These are phyloP conservation scores for Drosophila atripex DNA, from an alignment of 2,888 invertebrate genomes.

Conservation along the genomic window DNA sequence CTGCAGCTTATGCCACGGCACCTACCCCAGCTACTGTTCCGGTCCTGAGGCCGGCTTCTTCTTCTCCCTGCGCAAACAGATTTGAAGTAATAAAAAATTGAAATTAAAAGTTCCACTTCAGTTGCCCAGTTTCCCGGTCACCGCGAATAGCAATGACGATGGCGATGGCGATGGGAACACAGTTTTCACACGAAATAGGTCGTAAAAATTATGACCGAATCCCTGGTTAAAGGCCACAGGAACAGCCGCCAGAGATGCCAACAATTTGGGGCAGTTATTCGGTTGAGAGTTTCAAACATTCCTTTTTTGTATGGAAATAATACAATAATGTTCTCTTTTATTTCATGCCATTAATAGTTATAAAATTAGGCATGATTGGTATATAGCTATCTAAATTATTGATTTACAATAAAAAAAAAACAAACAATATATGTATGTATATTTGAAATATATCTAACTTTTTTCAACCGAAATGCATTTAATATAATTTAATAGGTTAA, in stretches of 20 bases:
- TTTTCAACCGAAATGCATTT: too few relatives aligned
- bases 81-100: slow-evolving; percentile 68
- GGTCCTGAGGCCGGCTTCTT: slow-evolving; percentile 4
- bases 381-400: too few relatives aligned
- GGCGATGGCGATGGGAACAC: slow-evolving; percentile 56
- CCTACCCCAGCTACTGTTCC: slow-evolving; percentile 2
- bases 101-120: slow-evolving; percentile 72
- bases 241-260: slow-evolving; percentile 16
- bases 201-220: slow-evolving; percentile 63
- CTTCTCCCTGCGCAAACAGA: slow-evolving; percentile 44
- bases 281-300: too few relatives aligned
- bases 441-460: too few relatives aligned
- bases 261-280: slow-evolving; percentile 9
- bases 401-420: too few relatives aligned
- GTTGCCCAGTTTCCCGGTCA: slow-evolving; percentile 35
- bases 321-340: too few relatives aligned
- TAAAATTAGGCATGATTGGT: too few relatives aligned
- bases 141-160: slow-evolving; percentile 27
- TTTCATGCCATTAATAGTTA: too few relatives aligned
- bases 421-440: too few relatives aligned
- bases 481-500: too few relatives aligned
- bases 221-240: slow-evolving; percentile 13
- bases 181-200: slow-evolving; percentile 65
- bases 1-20: slow-evolving; percentile 18
- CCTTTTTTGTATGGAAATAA: too few relatives aligned